Evolutionary conservation across 2,113 vertebrate genomes (phyloP).

Genomic region (Sinocyclocheilus grahami): DNA sequence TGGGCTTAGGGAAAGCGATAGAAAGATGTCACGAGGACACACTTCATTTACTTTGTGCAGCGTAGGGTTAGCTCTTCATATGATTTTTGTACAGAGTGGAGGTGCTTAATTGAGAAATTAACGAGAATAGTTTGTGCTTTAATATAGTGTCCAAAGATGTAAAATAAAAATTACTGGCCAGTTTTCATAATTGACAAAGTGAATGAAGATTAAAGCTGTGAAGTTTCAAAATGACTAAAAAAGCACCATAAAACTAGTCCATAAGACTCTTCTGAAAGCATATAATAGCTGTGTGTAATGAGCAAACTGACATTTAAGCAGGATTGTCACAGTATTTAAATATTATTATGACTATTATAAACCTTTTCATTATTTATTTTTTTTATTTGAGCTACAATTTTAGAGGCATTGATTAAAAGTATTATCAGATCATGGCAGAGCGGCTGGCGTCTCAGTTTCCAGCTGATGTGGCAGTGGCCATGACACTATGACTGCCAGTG

Average conservation of each 20-base stretch:
- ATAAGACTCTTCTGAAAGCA: neutral
- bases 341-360: neutral
- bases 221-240: neutral
- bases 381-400: neutral
- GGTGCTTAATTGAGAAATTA: conserved; percentile 7
- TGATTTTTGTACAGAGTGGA: neutral
- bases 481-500: neutral
- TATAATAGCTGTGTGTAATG: neutral
- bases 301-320: neutral
- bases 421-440: neutral
- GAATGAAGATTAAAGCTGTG: neutral
- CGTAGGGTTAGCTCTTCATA: neutral
- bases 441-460: neutral
- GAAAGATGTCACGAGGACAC: neutral
- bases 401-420: neutral
- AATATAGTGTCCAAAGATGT: neutral
- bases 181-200: neutral
- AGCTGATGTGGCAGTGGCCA: neutral
- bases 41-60: neutral
- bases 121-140: neutral
- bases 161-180: neutral
- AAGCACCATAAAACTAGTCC: neutral
- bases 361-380: neutral
- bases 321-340: neutral
- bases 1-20: neutral